Conservation (phyloP, 2,888 invertebrate genomes). For the Cremastobaeus sp. region DNA sequence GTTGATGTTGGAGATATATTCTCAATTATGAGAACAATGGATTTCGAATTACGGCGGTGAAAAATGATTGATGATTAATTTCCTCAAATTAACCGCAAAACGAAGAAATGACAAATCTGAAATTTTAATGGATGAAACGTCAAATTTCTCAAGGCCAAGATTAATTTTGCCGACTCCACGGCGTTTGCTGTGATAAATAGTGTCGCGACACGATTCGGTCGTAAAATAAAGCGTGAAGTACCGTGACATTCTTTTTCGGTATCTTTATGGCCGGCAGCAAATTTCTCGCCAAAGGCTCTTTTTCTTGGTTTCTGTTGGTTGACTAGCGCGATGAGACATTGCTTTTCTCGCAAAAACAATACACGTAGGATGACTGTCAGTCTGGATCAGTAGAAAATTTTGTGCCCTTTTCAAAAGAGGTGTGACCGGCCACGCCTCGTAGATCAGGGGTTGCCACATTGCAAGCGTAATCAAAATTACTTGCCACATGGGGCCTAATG, state of each 20-base stretch:
- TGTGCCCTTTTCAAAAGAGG: constrained; percentile 69
- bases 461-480: constrained; percentile 70
- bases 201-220: constrained; percentile 39
- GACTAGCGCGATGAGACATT: constrained; percentile 67
- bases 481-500: constrained; percentile 62
- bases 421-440: constrained; percentile 75
- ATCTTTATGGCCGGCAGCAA: constrained; percentile 31
- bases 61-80: constrained; percentile 25
- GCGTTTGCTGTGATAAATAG: constrained; percentile 36
- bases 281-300: constrained; percentile 33
- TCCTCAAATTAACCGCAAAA: constrained; percentile 28
- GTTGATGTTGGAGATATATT: too few relatives aligned
- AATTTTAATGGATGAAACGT: constrained; percentile 44
- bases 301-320: constrained; percentile 50
- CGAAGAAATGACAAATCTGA: constrained; percentile 19
- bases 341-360: constrained; percentile 75
- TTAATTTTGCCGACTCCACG: constrained; percentile 24
- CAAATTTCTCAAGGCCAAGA: constrained; percentile 22
- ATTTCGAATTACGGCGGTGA: too few relatives aligned
- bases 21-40: too few relatives aligned
- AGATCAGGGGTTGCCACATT: constrained; percentile 59
- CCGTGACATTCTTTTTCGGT: constrained; percentile 43
- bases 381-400: constrained; percentile 67
- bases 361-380: constrained; percentile 70
- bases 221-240: constrained; percentile 51